Evolutionary conservation across 1,140 invertebrate species (phyloP).

Genomic region (Batillaria attramentaria): DNA sequence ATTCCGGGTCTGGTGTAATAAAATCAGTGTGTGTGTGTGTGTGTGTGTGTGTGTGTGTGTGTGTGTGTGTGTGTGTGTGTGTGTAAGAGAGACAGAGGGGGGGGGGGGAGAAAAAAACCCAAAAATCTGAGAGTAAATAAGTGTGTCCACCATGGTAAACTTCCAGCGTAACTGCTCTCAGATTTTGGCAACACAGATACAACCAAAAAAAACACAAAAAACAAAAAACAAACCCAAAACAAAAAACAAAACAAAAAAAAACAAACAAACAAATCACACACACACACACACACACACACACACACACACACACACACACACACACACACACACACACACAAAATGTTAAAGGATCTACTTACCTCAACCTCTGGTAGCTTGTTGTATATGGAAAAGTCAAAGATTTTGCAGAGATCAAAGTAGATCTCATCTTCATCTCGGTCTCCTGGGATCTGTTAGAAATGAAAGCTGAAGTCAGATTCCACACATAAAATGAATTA

Average conservation of each 20-base stretch:
- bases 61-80: not conserved
- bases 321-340: conserved; percentile 2
- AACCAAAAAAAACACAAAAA: not conserved
- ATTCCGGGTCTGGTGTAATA: too few species aligned
- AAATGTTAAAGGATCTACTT: not conserved
- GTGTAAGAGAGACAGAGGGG: not conserved
- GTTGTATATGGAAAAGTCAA: conserved; percentile 63
- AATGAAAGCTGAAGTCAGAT: not conserved
- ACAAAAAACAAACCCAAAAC: not conserved
- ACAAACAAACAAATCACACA: not conserved
- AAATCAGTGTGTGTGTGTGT: not conserved
- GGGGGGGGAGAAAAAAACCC: not conserved
- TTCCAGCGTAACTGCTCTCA: not conserved
- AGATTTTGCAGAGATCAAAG: conserved; percentile 52
- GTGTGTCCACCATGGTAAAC: not conserved
- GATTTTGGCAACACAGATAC: not conserved
- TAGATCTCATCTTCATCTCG: conserved; percentile 62
- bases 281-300: conserved; percentile 15
- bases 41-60: not conserved
- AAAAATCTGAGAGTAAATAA: not conserved
- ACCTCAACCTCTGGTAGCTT: conserved; percentile 42
- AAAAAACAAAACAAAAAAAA: not conserved
- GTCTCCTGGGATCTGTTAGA: conserved; percentile 39
- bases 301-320: conserved; percentile 16
- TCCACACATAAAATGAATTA: not conserved